Evolutionary conservation across 1,140 invertebrate species (phyloP).

Genomic region (Anoplolepis gracilipes): DNA sequence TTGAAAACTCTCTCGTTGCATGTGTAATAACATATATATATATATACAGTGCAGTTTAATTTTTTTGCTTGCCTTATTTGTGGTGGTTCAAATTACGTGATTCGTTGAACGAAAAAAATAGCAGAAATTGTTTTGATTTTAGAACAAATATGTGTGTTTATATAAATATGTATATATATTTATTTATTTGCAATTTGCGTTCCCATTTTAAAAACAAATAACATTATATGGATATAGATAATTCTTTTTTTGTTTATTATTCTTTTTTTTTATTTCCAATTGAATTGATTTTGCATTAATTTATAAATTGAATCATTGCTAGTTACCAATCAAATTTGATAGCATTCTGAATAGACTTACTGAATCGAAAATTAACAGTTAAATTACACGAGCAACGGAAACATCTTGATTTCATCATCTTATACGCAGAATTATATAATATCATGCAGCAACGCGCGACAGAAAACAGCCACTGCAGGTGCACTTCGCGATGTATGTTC

Average conservation of each 20-base stretch:
- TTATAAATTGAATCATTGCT: not conserved
- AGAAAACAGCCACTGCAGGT: constrained; percentile 19
- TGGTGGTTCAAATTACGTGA: not conserved
- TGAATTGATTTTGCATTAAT: not conserved
- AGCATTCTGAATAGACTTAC: not conserved
- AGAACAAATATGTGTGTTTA: not conserved
- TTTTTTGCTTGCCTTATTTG: not conserved
- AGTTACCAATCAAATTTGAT: not conserved
- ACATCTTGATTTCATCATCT: not conserved
- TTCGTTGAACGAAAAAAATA: not conserved
- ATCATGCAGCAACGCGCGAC: constrained; percentile 12
- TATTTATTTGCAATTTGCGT: not conserved
- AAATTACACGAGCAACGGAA: not conserved
- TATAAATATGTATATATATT: not conserved
- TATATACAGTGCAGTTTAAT: not conserved
- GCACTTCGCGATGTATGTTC: not conserved
- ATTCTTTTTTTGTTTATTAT: too few species aligned
- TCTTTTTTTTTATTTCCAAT: too few species aligned
- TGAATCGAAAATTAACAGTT: not conserved
- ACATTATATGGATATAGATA: not conserved
- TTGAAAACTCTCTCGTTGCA: constrained; percentile 8
- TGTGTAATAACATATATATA: not conserved
- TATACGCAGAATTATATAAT: constrained; percentile 14
- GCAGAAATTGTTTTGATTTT: not conserved
- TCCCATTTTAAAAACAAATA: not conserved